Percentiles rank a stretch among this genome's conserved stretches.
phyloP scores from a whole-genome alignment of 2,113 vertebrate genomes.

The Misgurnus anguillicaudatus region DNA sequence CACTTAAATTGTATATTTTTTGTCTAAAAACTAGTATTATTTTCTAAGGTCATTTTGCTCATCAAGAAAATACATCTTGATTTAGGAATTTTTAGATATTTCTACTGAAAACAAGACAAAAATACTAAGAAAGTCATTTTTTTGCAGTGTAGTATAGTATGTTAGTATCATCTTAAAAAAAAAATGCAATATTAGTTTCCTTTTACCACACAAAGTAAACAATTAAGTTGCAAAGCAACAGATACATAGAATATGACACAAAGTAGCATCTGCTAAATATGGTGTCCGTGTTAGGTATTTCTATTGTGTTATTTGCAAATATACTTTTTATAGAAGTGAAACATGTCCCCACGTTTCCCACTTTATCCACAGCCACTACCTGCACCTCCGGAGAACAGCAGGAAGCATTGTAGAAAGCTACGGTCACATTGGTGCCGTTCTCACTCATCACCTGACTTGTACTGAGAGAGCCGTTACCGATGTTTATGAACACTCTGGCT shows the following conservation, averaged over 20 bases:
- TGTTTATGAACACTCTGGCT: conserved; percentile 45
- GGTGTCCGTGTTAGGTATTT: background rate
- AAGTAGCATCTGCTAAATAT: background rate
- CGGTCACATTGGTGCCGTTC: conserved; percentile 30
- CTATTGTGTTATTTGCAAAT: background rate
- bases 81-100: no score
- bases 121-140: no score
- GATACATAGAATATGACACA: background rate
- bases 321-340: conserved; percentile 59
- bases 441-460: conserved; percentile 28
- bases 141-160: no score
- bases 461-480: conserved; percentile 62
- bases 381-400: conserved; percentile 61
- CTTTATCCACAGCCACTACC: conserved; percentile 64
- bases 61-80: no score
- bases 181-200: background rate
- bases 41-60: no score
- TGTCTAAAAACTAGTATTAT: no score
- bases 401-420: conserved; percentile 61
- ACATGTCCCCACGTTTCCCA: conserved; percentile 66
- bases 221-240: background rate
- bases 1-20: no score
- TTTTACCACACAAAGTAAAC: background rate
- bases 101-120: no score
- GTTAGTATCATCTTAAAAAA: no score